Evolutionary conservation across 2,888 invertebrate genomes (phyloP).

Genomic region (Didymodactylos carnosus): DNA sequence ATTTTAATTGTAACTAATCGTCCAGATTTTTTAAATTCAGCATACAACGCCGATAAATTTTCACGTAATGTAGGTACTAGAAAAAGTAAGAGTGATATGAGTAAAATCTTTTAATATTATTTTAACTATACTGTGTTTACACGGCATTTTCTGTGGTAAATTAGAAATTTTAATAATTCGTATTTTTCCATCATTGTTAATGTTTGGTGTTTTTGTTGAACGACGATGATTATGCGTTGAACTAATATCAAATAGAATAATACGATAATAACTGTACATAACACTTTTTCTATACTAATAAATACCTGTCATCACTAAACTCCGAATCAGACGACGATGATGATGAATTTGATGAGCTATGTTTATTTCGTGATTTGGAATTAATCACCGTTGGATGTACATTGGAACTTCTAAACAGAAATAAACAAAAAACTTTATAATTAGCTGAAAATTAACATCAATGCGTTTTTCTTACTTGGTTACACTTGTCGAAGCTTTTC

Average conservation of each 20-base stretch:
- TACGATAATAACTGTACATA: too few relatives aligned
- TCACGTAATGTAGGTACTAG: neutral
- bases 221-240: neutral
- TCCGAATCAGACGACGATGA: neutral
- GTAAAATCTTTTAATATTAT: neutral
- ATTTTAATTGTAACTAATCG: neutral
- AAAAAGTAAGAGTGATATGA: neutral
- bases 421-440: too few relatives aligned
- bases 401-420: too few relatives aligned
- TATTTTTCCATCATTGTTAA: neutral
- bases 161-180: neutral
- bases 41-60: neutral
- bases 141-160: neutral
- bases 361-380: too few relatives aligned
- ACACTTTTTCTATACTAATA: too few relatives aligned
- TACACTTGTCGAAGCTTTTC: neutral
- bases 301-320: neutral
- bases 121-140: neutral
- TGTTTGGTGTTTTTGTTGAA: neutral
- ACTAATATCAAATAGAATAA: too few relatives aligned
- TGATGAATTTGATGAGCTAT: neutral
- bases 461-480: neutral
- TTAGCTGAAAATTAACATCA: too few relatives aligned
- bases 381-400: too few relatives aligned
- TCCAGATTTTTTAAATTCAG: neutral